Percentiles rank a stretch among this genome's conserved stretches.
Conservation (phyloP, 1,140 invertebrate genomes). For the Pogonomyrmex barbatus region DNA sequence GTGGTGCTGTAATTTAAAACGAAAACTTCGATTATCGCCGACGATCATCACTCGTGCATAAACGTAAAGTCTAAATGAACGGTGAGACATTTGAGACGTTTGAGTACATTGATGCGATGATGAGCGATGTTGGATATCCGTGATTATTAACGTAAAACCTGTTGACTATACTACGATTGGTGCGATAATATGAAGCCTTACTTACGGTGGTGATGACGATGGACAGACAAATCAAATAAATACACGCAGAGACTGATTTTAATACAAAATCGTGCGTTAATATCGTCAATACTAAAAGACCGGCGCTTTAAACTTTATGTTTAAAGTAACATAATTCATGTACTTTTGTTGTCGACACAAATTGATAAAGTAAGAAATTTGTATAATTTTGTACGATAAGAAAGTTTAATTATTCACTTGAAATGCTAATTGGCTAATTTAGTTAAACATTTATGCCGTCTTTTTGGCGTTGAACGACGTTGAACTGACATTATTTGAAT, state of each 20-base stretch:
- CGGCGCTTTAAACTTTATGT: neutral
- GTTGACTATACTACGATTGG: conserved; percentile 30
- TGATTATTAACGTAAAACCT: conserved; percentile 33
- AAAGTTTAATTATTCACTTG: neutral
- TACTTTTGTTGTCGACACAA: neutral
- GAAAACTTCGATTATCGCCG: conserved; percentile 43
- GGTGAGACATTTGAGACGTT: conserved; percentile 7
- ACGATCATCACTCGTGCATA: neutral
- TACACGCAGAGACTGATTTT: conserved; percentile 45
- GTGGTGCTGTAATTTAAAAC: conserved; percentile 84
- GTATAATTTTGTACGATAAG: neutral
- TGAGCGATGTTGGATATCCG: neutral
- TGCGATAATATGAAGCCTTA: conserved; percentile 59
- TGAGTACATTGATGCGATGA: conserved; percentile 31
- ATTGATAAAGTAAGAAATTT: neutral
- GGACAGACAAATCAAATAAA: conserved; percentile 41
- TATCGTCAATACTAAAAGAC: neutral
- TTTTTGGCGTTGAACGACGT: conserved; percentile 16
- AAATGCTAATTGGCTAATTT: neutral
- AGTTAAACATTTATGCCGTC: neutral
- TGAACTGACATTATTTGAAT: conserved; percentile 10
- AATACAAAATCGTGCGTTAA: conserved; percentile 35
- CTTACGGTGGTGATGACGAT: conserved; percentile 64
- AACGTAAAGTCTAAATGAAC: conserved; percentile 32
- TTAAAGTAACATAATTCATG: neutral